Evolutionary conservation across 2,113 vertebrate genomes (phyloP).

Genomic region (Onychorhynchus coronatus): DNA sequence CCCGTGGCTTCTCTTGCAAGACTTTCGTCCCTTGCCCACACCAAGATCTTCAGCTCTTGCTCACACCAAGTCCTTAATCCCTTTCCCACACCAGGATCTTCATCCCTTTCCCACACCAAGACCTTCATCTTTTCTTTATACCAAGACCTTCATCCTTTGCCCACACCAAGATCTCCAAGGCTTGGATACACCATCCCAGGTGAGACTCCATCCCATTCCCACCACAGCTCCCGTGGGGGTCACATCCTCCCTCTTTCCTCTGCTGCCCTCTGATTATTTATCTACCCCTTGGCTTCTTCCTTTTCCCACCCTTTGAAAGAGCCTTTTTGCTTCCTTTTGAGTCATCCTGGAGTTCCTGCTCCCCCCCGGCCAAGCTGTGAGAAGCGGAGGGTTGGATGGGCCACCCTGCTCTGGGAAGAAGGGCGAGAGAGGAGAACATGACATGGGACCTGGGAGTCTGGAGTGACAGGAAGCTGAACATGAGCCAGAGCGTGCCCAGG

Average conservation of each 20-base stretch:
- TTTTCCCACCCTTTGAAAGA: conserved; percentile 43
- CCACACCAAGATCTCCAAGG: not conserved
- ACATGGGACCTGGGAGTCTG: too few relatives aligned
- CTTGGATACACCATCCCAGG: not conserved
- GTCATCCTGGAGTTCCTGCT: not conserved
- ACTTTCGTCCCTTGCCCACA: not conserved
- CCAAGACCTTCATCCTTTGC: not conserved
- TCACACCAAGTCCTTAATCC: not conserved
- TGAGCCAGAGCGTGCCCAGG: too few relatives aligned
- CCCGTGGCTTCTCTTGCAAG: accelerated
- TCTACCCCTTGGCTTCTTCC: conserved; percentile 3
- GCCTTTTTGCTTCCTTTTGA: conserved; percentile 7
- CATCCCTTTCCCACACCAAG: not conserved
- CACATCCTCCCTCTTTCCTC: conserved; percentile 1
- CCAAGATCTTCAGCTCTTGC: not conserved
- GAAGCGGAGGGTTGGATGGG: not conserved
- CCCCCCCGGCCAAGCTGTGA: not conserved
- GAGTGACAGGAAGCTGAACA: too few relatives aligned
- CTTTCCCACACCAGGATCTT: not conserved
- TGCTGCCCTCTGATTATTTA: conserved; percentile 15
- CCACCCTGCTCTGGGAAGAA: accelerated
- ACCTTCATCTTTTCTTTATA: not conserved
- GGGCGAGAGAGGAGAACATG: not conserved
- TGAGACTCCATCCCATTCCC: not conserved
- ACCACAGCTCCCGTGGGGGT: not conserved